phyloP scores from a whole-genome alignment of 2,113 vertebrate genomes.

The Bambusicola thoracicus region DNA sequence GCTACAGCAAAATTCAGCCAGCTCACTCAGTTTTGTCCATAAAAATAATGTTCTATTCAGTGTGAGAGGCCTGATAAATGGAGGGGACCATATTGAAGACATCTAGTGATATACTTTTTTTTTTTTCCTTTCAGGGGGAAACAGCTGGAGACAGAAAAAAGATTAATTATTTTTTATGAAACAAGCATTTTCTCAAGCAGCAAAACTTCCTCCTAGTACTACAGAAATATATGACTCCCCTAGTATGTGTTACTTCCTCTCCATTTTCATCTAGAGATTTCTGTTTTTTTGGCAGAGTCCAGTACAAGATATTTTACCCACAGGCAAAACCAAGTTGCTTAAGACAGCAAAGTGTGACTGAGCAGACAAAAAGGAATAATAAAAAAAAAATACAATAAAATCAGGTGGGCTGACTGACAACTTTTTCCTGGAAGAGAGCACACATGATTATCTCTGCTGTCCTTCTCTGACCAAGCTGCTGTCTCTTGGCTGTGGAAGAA shows the following conservation, averaged over 20 bases:
- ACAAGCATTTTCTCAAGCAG: constrained; percentile 45
- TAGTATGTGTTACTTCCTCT: constrained; percentile 54
- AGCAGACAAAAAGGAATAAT: constrained; percentile 22
- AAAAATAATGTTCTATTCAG: constrained; percentile 68
- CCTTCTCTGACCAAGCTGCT: neutral
- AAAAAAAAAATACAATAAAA: neutral
- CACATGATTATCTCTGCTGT: neutral
- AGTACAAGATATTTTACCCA: constrained; percentile 47
- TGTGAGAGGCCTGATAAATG: constrained; percentile 65
- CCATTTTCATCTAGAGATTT: constrained; percentile 53
- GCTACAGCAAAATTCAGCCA: constrained; percentile 67
- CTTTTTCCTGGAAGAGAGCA: neutral
- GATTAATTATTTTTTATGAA: constrained; percentile 50
- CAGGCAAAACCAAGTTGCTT: constrained; percentile 42
- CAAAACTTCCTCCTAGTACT: constrained; percentile 26
- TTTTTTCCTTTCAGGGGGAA: neutral
- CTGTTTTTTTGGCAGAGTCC: constrained; percentile 48
- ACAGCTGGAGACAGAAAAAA: constrained; percentile 27
- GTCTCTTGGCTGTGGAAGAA: neutral
- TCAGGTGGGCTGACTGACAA: neutral
- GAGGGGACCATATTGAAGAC: constrained; percentile 51
- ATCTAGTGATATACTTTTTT: constrained; percentile 19
- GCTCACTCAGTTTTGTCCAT: constrained; percentile 71
- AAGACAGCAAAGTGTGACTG: neutral
- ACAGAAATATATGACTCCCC: constrained; percentile 43